These are phyloP conservation scores for Hypercompe scribonia DNA, from an alignment of 2,888 invertebrate species.

Conservation along the genomic window DNA sequence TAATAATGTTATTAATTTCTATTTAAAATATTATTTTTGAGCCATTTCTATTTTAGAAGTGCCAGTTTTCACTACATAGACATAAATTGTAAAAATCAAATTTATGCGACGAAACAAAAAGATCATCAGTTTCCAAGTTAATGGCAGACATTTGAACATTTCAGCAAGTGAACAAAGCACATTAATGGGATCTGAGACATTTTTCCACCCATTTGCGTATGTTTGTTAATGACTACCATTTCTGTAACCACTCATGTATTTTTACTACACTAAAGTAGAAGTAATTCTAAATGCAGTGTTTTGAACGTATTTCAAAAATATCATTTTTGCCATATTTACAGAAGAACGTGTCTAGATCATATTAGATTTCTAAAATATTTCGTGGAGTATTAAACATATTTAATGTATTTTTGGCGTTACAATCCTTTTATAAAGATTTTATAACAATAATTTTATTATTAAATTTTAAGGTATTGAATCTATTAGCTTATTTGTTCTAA, in stretches of 20 bases:
- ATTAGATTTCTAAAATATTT: no score
- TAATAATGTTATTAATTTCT: no score
- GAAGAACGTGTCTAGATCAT: neutral
- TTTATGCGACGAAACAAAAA: neutral
- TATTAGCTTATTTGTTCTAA: no score
- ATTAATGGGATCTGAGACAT: slow-evolving; percentile 41
- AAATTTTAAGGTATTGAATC: no score
- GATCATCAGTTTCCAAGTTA: neutral
- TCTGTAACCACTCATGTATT: neutral
- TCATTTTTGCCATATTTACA: no score
- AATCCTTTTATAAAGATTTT: no score
- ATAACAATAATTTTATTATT: no score
- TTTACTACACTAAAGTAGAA: neutral
- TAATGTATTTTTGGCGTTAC: no score
- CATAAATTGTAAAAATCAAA: neutral
- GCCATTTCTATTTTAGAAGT: no score
- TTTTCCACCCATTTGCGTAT: slow-evolving; percentile 36
- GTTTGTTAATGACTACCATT: slow-evolving; percentile 27
- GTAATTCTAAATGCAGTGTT: neutral
- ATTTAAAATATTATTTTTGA: no score
- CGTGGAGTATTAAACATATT: no score
- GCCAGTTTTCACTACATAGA: no score
- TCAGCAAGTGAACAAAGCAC: slow-evolving; percentile 26
- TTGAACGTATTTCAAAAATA: neutral
- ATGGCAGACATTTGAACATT: slow-evolving; percentile 34